These are phyloP conservation scores for Cantharis rufa DNA, from an alignment of 2,888 invertebrate species.

Conservation along the genomic window DNA sequence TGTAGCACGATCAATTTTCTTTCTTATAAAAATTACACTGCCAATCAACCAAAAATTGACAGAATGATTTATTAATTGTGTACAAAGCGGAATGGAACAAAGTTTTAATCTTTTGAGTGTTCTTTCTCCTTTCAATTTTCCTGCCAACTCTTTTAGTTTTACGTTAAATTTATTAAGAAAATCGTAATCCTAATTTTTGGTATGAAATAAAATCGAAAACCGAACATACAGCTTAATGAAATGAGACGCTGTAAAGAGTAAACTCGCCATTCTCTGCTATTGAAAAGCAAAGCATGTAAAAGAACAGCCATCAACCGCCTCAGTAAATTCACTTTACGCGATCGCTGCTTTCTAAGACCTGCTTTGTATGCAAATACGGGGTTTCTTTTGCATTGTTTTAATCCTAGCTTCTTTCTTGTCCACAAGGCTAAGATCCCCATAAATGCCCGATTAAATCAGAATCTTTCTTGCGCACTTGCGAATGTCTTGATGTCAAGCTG, in stretches of 20 bases:
- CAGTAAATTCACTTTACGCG: conserved; percentile 50
- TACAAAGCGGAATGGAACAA: conserved; percentile 26
- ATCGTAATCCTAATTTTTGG: conserved; percentile 25
- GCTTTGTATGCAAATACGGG: conserved; percentile 50
- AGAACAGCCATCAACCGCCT: conserved; percentile 46
- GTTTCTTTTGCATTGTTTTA: conserved; percentile 51
- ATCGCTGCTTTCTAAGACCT: conserved; percentile 46
- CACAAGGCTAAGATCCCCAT: conserved; percentile 26
- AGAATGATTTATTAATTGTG: conserved; percentile 30
- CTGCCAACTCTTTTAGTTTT: conserved; percentile 4
- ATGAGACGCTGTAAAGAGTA: conserved; percentile 30
- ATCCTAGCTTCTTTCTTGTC: conserved; percentile 43
- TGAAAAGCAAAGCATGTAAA: conserved; percentile 47
- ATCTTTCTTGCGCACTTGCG: conserved; percentile 23
- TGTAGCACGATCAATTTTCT: conserved; percentile 27
- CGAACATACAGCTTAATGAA: conserved; percentile 29
- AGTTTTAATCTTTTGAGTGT: conserved; percentile 25
- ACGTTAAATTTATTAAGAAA: conserved; percentile 10
- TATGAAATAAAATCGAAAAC: conserved; percentile 27
- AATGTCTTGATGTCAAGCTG: conserved; percentile 13
- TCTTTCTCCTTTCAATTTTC: conserved; percentile 8
- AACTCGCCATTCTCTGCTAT: conserved; percentile 36
- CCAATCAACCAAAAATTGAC: conserved; percentile 28
- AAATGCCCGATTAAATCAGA: conserved; percentile 30
- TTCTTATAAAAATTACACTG: conserved; percentile 28